Evolutionary conservation across 1,140 invertebrate genomes (phyloP).

Genomic region (Macrobrachium nipponense): DNA sequence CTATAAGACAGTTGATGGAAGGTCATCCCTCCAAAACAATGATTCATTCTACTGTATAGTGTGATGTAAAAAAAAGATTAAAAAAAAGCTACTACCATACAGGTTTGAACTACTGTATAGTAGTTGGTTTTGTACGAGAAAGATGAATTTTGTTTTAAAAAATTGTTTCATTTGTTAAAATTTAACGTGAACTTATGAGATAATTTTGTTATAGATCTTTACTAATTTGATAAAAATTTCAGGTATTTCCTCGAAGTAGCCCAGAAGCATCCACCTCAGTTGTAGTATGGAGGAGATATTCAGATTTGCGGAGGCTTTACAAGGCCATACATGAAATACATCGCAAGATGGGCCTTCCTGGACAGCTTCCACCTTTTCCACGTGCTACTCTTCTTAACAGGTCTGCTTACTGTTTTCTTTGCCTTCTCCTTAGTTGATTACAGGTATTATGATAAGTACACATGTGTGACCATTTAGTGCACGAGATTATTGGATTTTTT

Average conservation of each 20-base stretch:
- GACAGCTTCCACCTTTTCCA: constrained; percentile 43
- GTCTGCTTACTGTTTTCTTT: background rate
- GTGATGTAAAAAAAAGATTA: no score
- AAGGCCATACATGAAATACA: constrained; percentile 35
- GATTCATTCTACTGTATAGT: no score
- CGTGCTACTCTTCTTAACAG: constrained; percentile 46
- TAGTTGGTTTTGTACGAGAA: no score
- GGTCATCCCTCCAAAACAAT: no score
- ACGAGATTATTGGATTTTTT: background rate
- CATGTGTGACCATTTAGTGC: background rate
- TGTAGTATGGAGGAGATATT: constrained; percentile 46
- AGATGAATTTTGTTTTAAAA: no score
- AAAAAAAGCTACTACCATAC: no score
- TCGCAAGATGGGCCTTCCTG: constrained; percentile 25
- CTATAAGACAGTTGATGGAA: no score
- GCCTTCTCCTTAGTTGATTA: background rate
- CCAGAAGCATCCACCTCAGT: constrained; percentile 55
- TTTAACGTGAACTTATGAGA: background rate
- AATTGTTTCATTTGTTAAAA: background rate
- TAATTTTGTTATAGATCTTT: background rate
- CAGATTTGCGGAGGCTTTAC: constrained; percentile 38
- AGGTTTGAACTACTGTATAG: no score
- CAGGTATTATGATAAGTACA: background rate
- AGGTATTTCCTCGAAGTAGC: constrained; percentile 47
- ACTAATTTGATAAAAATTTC: background rate